Percentiles rank a stretch among this genome's conserved stretches.
Evolutionary conservation across 2,113 vertebrate species (phyloP).

Genomic region (Dermatemys mawii): DNA sequence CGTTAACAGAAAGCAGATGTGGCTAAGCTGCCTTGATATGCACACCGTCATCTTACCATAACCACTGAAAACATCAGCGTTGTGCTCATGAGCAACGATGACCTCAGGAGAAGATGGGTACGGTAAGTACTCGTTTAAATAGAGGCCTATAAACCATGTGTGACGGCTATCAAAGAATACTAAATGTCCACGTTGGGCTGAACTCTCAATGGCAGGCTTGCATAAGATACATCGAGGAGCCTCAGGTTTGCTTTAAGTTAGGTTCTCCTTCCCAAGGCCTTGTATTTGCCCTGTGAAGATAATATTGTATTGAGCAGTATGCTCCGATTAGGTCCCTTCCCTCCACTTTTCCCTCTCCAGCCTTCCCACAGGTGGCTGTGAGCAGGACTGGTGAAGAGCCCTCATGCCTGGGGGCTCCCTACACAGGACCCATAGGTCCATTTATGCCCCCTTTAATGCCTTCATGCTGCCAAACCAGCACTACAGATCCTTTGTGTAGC

Average conservation of each 20-base stretch:
- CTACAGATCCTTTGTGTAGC: neutral
- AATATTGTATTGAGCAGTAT: neutral
- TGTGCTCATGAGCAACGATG: too few species aligned
- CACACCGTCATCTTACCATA: neutral
- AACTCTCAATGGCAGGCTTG: accelerated
- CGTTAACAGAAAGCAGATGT: neutral
- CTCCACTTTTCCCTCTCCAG: neutral
- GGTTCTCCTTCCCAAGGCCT: neutral
- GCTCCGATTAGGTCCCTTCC: neutral
- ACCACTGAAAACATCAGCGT: neutral
- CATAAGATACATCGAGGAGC: neutral
- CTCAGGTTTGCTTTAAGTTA: neutral
- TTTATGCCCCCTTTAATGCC: neutral
- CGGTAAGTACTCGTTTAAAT: neutral
- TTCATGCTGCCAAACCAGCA: neutral
- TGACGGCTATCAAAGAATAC: neutral
- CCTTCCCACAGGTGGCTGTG: neutral
- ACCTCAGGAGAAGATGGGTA: neutral
- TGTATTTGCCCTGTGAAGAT: neutral
- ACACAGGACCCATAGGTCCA: neutral
- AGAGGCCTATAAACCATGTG: neutral
- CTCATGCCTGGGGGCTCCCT: neutral
- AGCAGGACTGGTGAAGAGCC: neutral
- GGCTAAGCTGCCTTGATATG: neutral
- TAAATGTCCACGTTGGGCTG: accelerated